Evolutionary conservation across 2,888 invertebrate species (phyloP).

Genomic region (Lordiphosa fenestrarum): DNA sequence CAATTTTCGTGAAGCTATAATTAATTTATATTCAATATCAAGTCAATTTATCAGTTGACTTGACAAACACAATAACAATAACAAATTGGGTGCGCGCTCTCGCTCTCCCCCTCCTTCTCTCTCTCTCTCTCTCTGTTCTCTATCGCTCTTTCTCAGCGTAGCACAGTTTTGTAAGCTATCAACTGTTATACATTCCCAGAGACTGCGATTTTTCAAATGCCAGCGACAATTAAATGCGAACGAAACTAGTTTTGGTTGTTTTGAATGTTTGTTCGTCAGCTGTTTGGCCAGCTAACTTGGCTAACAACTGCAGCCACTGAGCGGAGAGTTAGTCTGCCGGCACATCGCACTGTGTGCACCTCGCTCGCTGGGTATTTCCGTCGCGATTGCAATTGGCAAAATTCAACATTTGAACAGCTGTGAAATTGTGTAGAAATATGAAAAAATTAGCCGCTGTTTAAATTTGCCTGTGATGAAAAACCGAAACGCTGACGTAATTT

Average conservation of each 20-base stretch:
- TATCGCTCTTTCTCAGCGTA: conserved; percentile 13
- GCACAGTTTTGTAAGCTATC: conserved; percentile 30
- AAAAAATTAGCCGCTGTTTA: conserved; percentile 27
- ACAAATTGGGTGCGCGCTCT: conserved; percentile 43
- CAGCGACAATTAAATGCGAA: conserved; percentile 48
- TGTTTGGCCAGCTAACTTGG: conserved; percentile 55
- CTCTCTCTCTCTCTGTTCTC: not conserved
- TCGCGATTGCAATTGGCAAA: not conserved
- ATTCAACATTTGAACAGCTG: conserved; percentile 58
- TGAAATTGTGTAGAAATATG: conserved; percentile 15
- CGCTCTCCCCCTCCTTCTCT: conserved; percentile 5
- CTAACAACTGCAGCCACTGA: conserved; percentile 39
- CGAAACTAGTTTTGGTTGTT: conserved; percentile 62
- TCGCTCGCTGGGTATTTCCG: conserved; percentile 46
- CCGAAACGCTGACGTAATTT: too few species aligned
- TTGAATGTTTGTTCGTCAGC: conserved; percentile 44
- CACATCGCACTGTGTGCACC: conserved; percentile 67
- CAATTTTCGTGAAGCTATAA: conserved; percentile 47
- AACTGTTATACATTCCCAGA: conserved; percentile 47
- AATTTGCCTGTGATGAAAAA: not conserved
- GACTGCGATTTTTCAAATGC: conserved; percentile 20
- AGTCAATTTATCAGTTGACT: conserved; percentile 74
- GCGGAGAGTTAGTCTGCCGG: conserved; percentile 56
- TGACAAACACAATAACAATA: conserved; percentile 65
- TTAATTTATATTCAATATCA: conserved; percentile 76